Base-by-base conservation (phyloP, 2,888 invertebrate genomes). In the Eledone cirrhosa region DNA sequence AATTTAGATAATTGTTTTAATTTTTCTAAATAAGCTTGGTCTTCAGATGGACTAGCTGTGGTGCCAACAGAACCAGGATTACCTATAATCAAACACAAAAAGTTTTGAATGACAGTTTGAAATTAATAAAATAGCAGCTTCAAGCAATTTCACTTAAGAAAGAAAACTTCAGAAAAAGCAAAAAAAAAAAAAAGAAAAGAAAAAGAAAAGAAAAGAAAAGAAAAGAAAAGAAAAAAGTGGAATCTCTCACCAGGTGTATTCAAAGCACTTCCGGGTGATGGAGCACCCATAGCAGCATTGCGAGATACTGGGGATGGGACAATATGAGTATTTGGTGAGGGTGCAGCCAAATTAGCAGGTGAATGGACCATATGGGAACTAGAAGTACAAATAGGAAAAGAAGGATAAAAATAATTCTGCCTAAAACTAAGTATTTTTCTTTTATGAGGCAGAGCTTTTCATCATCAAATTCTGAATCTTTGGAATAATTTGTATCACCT, bases 1-100 rank as follows among this genome's bases (percentile, higher is more conserved):
- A 97, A 98, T 91, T 96, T 97, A 85, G 95, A 96, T 48, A 98
- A 93, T 88, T 97, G 96, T 48, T 96, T 94, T 80, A 97, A 95
- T 91, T 98, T 98, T 88, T 98, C 98, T 78, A 96, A 92, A 89
- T 98, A 98, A 0, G 95, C 94, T 79, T 95, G 95, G 86, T 98
- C 97, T 86, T 98, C 97, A 82, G 81, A 82, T 63, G 87, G 80
- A 77, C 80, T 81, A 76, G 84, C 77, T 14, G 84, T 84, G 1
- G 86, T 85, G n/a, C 85, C 85, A 19, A 84, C 84, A 48, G 84
- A 85, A 31, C 82, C 86, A 80, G 84, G 85, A 77, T 85, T 86
- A 63, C 84, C 85, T 84, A 77, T 11, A 78, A 79, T 24, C 53
- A 59, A 48, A 69, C 4, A 78, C 27, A 72, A 19, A 53, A 2